phyloP scores from a whole-genome alignment of 2,888 invertebrate genomes.

The Acleris cristana region DNA sequence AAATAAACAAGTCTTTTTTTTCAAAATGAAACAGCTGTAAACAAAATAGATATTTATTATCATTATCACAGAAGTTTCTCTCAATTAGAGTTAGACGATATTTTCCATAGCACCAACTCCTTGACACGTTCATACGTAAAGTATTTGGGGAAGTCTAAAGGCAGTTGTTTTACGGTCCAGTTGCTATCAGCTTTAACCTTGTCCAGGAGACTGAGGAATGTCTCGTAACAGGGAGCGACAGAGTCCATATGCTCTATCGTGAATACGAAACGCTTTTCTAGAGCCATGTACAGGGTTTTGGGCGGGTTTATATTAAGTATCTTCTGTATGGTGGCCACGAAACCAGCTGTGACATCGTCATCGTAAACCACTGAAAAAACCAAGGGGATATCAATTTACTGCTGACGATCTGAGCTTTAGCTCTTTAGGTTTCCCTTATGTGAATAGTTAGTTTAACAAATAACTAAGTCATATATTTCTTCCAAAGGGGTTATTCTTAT shows the following conservation, averaged over 20 bases:
- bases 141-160: conserved; percentile 90
- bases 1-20: conserved; percentile 13
- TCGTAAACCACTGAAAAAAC: conserved; percentile 91
- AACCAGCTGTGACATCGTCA: conserved; percentile 91
- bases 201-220: conserved; percentile 87
- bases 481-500: too few relatives aligned
- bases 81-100: conserved; percentile 69
- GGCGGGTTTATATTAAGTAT: conserved; percentile 84
- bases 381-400: too few relatives aligned
- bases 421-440: too few relatives aligned
- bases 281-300: conserved; percentile 88
- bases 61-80: conserved; percentile 54
- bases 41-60: conserved; percentile 40
- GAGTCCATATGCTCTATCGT: conserved; percentile 91
- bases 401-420: too few relatives aligned
- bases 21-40: conserved; percentile 10
- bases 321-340: conserved; percentile 88
- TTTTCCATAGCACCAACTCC: conserved; percentile 90
- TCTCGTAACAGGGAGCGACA: conserved; percentile 94
- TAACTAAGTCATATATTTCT: too few relatives aligned
- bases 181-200: conserved; percentile 73
- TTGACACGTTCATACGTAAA: conserved; percentile 92
- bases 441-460: too few relatives aligned
- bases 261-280: conserved; percentile 95
- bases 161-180: conserved; percentile 85